These are phyloP conservation scores for Muscina levida DNA, from an alignment of 2,888 invertebrate species.

Conservation along the genomic window DNA sequence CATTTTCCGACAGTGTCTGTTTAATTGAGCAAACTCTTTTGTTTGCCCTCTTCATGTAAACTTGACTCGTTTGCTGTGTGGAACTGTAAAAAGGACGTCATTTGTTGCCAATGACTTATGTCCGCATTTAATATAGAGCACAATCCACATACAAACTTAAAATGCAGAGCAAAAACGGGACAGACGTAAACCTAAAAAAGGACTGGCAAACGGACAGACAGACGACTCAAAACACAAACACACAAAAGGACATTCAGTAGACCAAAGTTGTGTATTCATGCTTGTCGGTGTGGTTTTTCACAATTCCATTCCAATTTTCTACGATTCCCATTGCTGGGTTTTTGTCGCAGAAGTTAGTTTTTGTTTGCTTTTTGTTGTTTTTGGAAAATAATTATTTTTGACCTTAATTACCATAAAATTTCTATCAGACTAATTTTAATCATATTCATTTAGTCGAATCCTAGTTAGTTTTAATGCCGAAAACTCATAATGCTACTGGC, in stretches of 20 bases:
- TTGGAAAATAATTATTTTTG: constrained; percentile 40
- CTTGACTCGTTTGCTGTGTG: constrained; percentile 20
- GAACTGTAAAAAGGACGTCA: constrained; percentile 34
- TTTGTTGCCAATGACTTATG: constrained; percentile 38
- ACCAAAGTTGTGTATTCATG: no score
- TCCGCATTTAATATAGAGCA: constrained; percentile 14
- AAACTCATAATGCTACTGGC: neutral
- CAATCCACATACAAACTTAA: neutral
- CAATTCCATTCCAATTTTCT: neutral
- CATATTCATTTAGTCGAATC: constrained; percentile 22
- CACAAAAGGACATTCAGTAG: neutral
- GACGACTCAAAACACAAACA: neutral
- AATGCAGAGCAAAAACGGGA: neutral
- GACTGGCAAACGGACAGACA: neutral
- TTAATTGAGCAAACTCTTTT: constrained; percentile 59
- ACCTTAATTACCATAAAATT: constrained; percentile 41
- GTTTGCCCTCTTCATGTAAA: constrained; percentile 40
- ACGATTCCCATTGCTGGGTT: neutral
- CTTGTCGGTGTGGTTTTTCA: no score
- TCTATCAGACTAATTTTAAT: constrained; percentile 40
- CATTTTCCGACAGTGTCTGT: constrained; percentile 52
- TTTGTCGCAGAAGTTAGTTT: neutral
- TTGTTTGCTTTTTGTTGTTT: neutral
- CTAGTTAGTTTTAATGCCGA: constrained; percentile 35
- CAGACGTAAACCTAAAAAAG: neutral